Evolutionary conservation across 2,113 vertebrate species (phyloP).

Genomic region (Nasalis larvatus): DNA sequence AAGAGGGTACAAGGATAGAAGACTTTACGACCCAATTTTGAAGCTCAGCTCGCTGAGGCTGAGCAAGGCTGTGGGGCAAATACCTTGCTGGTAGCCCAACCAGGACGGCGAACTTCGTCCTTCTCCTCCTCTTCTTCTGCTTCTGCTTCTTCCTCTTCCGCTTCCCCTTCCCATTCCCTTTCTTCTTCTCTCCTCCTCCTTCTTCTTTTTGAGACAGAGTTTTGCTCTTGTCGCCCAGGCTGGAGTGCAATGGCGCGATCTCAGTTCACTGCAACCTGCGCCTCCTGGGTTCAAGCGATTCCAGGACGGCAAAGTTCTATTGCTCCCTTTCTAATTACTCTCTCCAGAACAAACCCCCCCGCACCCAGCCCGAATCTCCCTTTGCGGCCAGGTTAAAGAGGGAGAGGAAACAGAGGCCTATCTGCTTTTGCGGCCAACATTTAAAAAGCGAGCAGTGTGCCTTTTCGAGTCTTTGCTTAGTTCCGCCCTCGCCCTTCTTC

Average conservation of each 20-base stretch:
- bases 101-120: not conserved
- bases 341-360: too few relatives aligned
- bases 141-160: too few relatives aligned
- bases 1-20: not conserved
- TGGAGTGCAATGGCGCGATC: too few relatives aligned
- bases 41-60: not conserved
- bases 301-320: not conserved
- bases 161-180: too few relatives aligned
- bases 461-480: not conserved
- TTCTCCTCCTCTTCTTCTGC: too few relatives aligned
- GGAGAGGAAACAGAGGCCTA: not conserved
- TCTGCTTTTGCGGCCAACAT: not conserved
- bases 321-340: not conserved
- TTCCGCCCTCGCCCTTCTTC: fast-evolving
- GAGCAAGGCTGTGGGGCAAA: not conserved
- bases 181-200: too few relatives aligned
- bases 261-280: too few relatives aligned
- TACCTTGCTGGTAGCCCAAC: not conserved
- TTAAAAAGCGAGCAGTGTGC: not conserved
- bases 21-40: not conserved
- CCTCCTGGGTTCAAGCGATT: too few relatives aligned
- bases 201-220: too few relatives aligned
- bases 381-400: not conserved
- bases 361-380: not conserved
- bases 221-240: too few relatives aligned